These are phyloP conservation scores for Epinephelus lanceolatus DNA, from an alignment of 2,113 vertebrate genomes.

Conservation along the genomic window DNA sequence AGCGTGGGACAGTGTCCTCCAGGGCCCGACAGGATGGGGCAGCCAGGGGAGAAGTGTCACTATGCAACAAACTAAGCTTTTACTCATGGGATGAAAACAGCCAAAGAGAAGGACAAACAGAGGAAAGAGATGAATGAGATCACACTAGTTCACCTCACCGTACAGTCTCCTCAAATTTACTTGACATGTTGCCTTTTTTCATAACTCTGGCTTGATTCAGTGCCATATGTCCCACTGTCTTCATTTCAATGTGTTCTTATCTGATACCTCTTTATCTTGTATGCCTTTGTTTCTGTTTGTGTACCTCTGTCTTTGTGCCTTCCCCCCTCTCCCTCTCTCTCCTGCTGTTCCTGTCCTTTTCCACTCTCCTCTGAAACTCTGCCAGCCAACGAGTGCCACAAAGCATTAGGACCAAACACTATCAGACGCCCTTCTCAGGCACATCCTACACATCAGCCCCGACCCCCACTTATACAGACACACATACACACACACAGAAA, in stretches of 20 bases:
- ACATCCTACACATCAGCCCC: slow-evolving; percentile 63
- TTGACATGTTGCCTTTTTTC: slow-evolving; percentile 41
- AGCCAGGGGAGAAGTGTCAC: slow-evolving; percentile 56
- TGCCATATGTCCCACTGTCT: slow-evolving; percentile 14
- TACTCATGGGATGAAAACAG: slow-evolving; percentile 49
- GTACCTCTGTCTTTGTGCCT: slow-evolving; percentile 23
- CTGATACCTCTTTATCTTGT: slow-evolving; percentile 48
- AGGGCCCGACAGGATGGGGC: slow-evolving; percentile 45
- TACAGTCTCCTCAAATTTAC: slow-evolving; percentile 43
- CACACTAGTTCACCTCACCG: slow-evolving; percentile 38
- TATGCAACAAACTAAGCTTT: slow-evolving; percentile 63
- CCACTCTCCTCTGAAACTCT: slow-evolving; percentile 74
- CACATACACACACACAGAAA: slow-evolving; percentile 45
- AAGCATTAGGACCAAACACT: slow-evolving; percentile 77
- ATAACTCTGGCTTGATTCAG: slow-evolving; percentile 39
- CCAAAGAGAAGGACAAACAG: slow-evolving; percentile 39
- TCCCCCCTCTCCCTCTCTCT: slow-evolving; percentile 23
- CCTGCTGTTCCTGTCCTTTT: slow-evolving; percentile 68
- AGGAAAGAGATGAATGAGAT: slow-evolving; percentile 39
- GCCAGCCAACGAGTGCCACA: slow-evolving; percentile 78
- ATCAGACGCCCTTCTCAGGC: slow-evolving; percentile 71
- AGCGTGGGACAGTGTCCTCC: slow-evolving; percentile 64
- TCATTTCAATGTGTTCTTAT: slow-evolving; percentile 54
- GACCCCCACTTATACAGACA: slow-evolving; percentile 19
- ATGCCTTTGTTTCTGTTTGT: slow-evolving; percentile 48